Conservation (phyloP, 2,113 vertebrate genomes). For the Calidris pygmaea region DNA sequence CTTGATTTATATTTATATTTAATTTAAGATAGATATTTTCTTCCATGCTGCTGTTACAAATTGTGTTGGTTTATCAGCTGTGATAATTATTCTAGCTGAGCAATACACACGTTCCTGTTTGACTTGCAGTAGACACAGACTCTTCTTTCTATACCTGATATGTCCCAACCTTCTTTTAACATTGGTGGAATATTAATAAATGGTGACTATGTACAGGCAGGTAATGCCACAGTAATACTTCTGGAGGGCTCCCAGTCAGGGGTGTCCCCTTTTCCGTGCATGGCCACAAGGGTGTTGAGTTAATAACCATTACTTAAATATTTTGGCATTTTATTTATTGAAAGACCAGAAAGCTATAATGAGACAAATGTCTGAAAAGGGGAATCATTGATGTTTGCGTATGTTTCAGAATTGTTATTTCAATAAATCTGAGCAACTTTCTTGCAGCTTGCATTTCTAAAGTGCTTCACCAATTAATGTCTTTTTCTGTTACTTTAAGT, state of each 20-base stretch:
- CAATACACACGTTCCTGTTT: background rate
- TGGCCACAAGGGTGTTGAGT: background rate
- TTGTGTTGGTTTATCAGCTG: background rate
- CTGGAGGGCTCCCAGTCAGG: background rate
- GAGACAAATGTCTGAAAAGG: background rate
- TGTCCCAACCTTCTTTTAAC: background rate
- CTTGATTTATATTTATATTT: background rate
- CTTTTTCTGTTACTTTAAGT: background rate
- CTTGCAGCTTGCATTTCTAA: background rate
- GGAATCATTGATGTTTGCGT: background rate
- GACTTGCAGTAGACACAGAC: background rate
- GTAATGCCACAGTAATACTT: background rate
- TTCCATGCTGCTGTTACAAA: background rate
- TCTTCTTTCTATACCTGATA: background rate
- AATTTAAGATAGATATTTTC: background rate
- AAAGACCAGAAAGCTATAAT: background rate
- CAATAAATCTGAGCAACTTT: background rate
- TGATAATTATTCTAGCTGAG: conserved; percentile 12
- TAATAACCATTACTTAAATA: background rate
- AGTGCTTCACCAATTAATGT: background rate
- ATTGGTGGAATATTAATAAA: background rate
- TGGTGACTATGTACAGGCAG: background rate
- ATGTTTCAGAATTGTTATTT: background rate
- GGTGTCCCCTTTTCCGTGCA: background rate
- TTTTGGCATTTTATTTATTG: background rate